Conservation (phyloP, 1,140 invertebrate species). For the Paracyclopina nana region DNA sequence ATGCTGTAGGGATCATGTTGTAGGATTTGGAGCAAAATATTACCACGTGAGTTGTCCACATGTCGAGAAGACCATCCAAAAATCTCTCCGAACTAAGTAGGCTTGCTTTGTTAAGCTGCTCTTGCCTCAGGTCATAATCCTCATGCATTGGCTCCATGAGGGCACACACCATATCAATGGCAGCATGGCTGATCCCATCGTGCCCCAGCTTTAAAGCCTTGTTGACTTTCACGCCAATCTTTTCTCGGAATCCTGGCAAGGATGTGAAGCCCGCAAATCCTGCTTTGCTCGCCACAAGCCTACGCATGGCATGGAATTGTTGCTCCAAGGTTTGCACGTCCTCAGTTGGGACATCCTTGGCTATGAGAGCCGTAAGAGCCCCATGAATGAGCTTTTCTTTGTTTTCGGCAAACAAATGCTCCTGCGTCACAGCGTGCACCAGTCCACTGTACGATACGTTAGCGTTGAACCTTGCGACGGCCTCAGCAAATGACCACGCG, state of each 20-base stretch:
- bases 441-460: conserved; percentile 95
- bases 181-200: conserved; percentile 77
- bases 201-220: conserved; percentile 70
- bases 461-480: conserved; percentile 77
- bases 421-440: conserved; percentile 75
- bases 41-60: conserved; percentile 89
- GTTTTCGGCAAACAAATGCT: conserved; percentile 91
- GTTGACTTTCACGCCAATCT: conserved; percentile 73
- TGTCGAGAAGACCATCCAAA: conserved; percentile 74
- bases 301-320: conserved; percentile 78
- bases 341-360: conserved; percentile 35
- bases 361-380: conserved; percentile 51
- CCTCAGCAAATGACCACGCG: conserved; percentile 36
- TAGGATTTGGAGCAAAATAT: too few species aligned
- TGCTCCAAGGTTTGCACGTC: conserved; percentile 50
- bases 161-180: conserved; percentile 88
- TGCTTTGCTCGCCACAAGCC: conserved; percentile 87
- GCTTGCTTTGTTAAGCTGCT: conserved; percentile 93
- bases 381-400: conserved; percentile 85
- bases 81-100: conserved; percentile 79
- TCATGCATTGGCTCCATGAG: conserved; percentile 98
- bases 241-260: conserved; percentile 71
- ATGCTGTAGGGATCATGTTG: too few species aligned
- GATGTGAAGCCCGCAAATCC: conserved; percentile 90
- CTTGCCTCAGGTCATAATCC: conserved; percentile 77